Percentiles rank a stretch among this genome's conserved stretches.
Conservation (phyloP, 1,140 invertebrate genomes). For the Forficula auricularia region DNA sequence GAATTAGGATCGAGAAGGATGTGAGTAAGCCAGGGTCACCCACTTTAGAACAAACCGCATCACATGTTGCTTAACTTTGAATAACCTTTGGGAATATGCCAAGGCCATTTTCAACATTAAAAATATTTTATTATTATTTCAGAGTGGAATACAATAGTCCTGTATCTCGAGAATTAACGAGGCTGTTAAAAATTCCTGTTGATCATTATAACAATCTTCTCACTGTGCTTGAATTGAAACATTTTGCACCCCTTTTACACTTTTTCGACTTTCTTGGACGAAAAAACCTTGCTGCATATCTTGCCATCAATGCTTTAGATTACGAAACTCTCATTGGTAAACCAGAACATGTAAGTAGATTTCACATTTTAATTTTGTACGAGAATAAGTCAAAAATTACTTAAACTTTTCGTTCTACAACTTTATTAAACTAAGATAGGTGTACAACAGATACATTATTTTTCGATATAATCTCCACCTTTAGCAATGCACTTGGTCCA, state of each 20-base stretch:
- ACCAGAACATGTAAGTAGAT: slow-evolving; percentile 46
- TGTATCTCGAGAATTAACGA: slow-evolving; percentile 79
- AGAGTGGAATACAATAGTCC: slow-evolving; percentile 62
- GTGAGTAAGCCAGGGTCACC: no score
- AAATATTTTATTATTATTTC: slow-evolving; percentile 9
- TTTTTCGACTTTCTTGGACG: slow-evolving; percentile 81
- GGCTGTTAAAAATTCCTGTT: slow-evolving; percentile 83
- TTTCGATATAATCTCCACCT: no score
- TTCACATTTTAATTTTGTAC: slow-evolving; percentile 4
- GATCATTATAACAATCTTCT: slow-evolving; percentile 89
- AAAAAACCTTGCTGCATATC: slow-evolving; percentile 69
- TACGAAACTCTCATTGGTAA: slow-evolving; percentile 75
- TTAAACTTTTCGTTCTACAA: no score
- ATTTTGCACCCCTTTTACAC: slow-evolving; percentile 69
- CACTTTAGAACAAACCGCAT: no score
- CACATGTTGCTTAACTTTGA: no score
- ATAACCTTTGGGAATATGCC: no score
- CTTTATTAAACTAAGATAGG: no score
- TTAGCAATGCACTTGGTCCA: no score
- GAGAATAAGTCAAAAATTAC: no score
- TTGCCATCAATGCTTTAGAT: slow-evolving; percentile 76
- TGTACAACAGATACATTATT: no score
- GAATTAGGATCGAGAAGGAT: no score
- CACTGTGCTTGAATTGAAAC: slow-evolving; percentile 61
- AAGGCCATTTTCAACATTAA: no score